Conservation (phyloP, 2,888 invertebrate genomes). For the Phorcus lineatus region DNA sequence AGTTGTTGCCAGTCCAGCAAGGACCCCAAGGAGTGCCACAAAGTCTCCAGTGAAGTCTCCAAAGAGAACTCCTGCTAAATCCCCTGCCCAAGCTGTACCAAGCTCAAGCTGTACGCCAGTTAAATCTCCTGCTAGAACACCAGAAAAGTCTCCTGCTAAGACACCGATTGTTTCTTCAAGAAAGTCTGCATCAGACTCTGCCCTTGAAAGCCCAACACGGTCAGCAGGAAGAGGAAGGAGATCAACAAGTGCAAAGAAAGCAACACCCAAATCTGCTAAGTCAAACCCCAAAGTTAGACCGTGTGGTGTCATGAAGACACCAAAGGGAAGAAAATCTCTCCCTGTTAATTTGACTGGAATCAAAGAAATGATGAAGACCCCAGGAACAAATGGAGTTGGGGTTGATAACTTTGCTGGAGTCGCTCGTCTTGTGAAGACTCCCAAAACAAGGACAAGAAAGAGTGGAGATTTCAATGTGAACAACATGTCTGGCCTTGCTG, state of each 20-base stretch:
- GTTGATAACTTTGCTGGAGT: constrained; percentile 30
- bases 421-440: constrained; percentile 34
- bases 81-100: constrained; percentile 10
- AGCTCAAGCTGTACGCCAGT: constrained; percentile 15
- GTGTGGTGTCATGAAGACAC: not conserved
- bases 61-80: too few species aligned
- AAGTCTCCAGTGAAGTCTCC: constrained; percentile 9
- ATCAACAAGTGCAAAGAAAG: constrained; percentile 19
- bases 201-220: constrained; percentile 12
- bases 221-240: constrained; percentile 19
- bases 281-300: constrained; percentile 27
- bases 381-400: constrained; percentile 36
- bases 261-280: constrained; percentile 18
- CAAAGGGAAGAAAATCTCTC: constrained; percentile 15
- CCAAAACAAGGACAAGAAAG: constrained; percentile 40
- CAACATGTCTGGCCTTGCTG: constrained; percentile 42
- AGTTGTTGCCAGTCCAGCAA: not conserved
- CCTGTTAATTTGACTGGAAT: constrained; percentile 52
- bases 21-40: constrained; percentile 2
- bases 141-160: not conserved
- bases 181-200: not conserved
- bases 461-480: constrained; percentile 35
- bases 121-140: not conserved
- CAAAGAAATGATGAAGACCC: constrained; percentile 50
- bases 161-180: not conserved